A percentile compares a stretch with the other conserved stretches of the same genome.
phyloP scores from a whole-genome alignment of 2,113 vertebrate species.

The chimpanzee (Pan troglodytes) region NHGRI_mPanTro3-v2.1_pri NC_072410.2:69082001-69082500 shows the following conservation, averaged over 20 bases:
- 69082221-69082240: constrained; percentile 9
- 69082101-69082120: no score
- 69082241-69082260: neutral
- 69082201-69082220: neutral
- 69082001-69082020: no score
- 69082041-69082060: no score
- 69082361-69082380: neutral
- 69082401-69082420: neutral
- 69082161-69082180: no score
- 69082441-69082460: neutral
- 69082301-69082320: neutral
- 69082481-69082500: neutral
- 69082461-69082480: neutral
- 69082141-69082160: no score
- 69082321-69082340: neutral
- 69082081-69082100: no score
- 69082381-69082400: neutral
- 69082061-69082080: no score
- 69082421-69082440: neutral
- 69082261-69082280: neutral
- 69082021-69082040: no score
- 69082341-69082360: neutral
- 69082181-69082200: no score
- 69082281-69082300: neutral
- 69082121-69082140: no score